Evolutionary conservation across 2,113 vertebrate species (phyloP).

Genomic region (Probosciger aterrimus): DNA sequence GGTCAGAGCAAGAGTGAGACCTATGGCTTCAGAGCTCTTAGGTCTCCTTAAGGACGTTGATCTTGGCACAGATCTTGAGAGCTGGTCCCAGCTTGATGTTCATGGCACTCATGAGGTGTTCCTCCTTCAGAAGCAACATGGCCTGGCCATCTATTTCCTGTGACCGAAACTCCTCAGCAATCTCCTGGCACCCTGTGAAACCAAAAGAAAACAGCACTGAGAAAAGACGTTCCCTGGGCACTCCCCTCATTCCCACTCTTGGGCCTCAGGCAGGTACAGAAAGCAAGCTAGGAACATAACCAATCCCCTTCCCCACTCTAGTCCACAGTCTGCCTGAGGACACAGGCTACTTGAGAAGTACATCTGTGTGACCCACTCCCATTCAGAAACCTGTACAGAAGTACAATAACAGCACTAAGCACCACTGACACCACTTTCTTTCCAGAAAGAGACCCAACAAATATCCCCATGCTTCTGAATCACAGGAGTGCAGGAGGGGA

Average conservation of each 20-base stretch:
- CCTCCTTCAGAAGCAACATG: conserved; percentile 91
- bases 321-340: not conserved
- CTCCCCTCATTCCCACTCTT: not conserved
- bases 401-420: not conserved
- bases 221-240: not conserved
- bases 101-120: conserved; percentile 98
- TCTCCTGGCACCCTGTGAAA: conserved; percentile 90
- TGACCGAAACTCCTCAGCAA: conserved; percentile 92
- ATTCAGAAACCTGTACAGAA: not conserved
- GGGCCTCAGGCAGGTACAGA: not conserved
- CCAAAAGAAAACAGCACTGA: not conserved
- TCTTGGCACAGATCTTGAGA: conserved; percentile 98
- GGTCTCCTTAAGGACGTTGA: conserved; percentile 93
- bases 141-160: conserved; percentile 99
- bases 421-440: not conserved
- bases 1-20: not conserved
- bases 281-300: not conserved
- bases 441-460: not conserved
- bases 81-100: conserved; percentile 97
- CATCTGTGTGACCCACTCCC: not conserved
- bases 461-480: not conserved
- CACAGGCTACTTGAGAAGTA: not conserved
- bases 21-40: conserved; percentile 56
- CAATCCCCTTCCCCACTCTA: not conserved
- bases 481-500: not conserved